A percentile compares a stretch with the other conserved stretches of the same genome.
Conservation (phyloP, 1,140 invertebrate species). For the Drosophila insularis region DNA sequence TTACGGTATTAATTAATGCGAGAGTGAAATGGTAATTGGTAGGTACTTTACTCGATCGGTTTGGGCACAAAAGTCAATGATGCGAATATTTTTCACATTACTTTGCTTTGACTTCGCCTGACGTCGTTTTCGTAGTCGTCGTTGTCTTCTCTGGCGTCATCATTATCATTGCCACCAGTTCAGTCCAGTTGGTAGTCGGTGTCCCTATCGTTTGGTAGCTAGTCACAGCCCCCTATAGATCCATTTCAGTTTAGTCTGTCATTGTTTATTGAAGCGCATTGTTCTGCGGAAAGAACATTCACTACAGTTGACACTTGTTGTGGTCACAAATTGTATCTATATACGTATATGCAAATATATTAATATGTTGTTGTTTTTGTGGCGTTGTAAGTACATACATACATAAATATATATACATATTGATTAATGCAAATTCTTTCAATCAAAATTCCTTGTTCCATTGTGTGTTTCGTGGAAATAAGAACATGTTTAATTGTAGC, state of each 20-base stretch:
- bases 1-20: slow-evolving; percentile 50
- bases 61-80: slow-evolving; percentile 46
- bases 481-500: not conserved
- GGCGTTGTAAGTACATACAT: slow-evolving; percentile 35
- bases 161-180: not conserved
- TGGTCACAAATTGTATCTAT: not conserved
- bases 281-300: slow-evolving; percentile 2
- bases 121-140: slow-evolving; percentile 7
- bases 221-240: not conserved
- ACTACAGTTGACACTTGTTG: slow-evolving; percentile 10
- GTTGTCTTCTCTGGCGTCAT: slow-evolving; percentile 11
- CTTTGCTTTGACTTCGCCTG: not conserved
- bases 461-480: slow-evolving; percentile 5
- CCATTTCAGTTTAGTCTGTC: slow-evolving; percentile 28
- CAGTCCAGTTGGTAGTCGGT: not conserved
- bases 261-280: slow-evolving; percentile 34
- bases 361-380: slow-evolving; percentile 1
- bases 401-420: not conserved
- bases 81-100: slow-evolving; percentile 21
- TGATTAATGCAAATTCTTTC: slow-evolving; percentile 14
- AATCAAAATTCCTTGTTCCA: not conserved
- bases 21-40: slow-evolving; percentile 43
- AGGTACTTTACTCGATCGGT: slow-evolving; percentile 22
- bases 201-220: not conserved
- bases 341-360: not conserved